phyloP scores from a whole-genome alignment of 2,888 invertebrate genomes.

The Eutolmus rufibarbis region DNA sequence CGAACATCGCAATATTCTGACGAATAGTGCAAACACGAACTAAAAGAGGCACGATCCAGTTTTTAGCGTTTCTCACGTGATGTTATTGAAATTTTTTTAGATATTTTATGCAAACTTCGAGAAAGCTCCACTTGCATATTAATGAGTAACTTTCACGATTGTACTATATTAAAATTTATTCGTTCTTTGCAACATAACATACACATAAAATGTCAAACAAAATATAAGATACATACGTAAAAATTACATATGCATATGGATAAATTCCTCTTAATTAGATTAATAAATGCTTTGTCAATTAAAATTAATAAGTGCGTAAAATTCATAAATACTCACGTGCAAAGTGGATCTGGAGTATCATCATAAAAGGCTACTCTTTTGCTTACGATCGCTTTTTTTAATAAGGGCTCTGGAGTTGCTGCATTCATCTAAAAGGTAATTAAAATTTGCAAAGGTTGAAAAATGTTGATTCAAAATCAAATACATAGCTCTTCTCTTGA shows the following conservation, averaged over 20 bases:
- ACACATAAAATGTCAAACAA: no score
- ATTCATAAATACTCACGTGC: not conserved
- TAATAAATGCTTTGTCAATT: not conserved
- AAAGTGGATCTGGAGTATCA: not conserved
- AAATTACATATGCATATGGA: no score
- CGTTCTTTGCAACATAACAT: no score
- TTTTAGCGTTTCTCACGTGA: not conserved
- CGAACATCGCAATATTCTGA: not conserved
- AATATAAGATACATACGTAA: no score
- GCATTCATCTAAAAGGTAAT: not conserved
- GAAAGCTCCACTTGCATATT: not conserved
- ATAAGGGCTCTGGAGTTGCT: not conserved
- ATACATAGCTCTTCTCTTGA: not conserved
- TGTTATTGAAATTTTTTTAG: not conserved
- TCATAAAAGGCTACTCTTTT: conserved; percentile 22
- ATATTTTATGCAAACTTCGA: not conserved
- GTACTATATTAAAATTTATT: not conserved
- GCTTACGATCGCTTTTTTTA: not conserved
- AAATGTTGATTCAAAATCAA: not conserved
- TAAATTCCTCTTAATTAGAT: not conserved
- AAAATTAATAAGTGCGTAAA: not conserved
- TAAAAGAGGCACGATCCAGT: not conserved
- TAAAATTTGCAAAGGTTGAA: not conserved
- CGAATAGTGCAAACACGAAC: not conserved
- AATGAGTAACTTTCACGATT: not conserved